Conservation (phyloP, 2,888 invertebrate genomes). For the Limnephilus auricula region DNA sequence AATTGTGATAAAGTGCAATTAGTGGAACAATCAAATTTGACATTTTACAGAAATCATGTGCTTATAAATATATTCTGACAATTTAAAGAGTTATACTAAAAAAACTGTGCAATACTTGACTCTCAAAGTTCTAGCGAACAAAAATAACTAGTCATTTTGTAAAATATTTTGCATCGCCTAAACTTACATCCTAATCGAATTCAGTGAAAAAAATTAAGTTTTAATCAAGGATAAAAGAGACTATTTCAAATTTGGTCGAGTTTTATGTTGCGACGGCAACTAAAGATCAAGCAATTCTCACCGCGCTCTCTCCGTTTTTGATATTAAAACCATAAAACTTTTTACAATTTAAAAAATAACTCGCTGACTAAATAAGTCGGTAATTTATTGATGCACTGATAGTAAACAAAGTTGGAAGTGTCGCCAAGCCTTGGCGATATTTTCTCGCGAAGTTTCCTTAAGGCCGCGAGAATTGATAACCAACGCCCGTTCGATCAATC, state of each 20-base stretch:
- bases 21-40: conserved; percentile 8
- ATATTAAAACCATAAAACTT: neutral
- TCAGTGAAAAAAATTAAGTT: neutral
- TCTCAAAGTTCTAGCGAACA: neutral
- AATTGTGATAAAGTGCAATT: conserved; percentile 22
- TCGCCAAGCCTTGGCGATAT: conserved; percentile 36
- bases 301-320: conserved; percentile 22
- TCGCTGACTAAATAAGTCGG: neutral
- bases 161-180: neutral
- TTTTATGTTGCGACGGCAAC: conserved; percentile 55
- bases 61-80: conserved; percentile 17
- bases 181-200: neutral
- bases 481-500: conserved; percentile 62
- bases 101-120: conserved; percentile 28
- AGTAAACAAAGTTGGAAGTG: conserved; percentile 40
- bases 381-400: conserved; percentile 37
- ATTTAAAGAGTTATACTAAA: conserved; percentile 16
- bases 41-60: conserved; percentile 4
- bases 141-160: conserved; percentile 32
- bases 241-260: neutral
- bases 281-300: neutral
- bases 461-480: conserved; percentile 61
- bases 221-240: neutral
- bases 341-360: neutral
- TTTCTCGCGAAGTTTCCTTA: conserved; percentile 40